Evolutionary conservation across 2,888 invertebrate species (phyloP).

Genomic region (Diaprepes abbreviatus): DNA sequence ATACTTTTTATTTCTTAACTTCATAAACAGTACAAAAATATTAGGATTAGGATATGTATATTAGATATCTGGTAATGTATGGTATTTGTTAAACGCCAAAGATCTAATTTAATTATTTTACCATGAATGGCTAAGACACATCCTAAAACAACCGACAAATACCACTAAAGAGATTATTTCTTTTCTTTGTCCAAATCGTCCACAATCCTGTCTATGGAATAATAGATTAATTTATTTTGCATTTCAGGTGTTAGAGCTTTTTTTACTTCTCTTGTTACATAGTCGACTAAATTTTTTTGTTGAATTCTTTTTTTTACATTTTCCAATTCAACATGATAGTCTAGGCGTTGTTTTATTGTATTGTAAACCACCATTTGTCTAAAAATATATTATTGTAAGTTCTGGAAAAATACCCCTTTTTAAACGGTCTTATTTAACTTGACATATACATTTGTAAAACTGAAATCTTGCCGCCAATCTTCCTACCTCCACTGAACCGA

Average conservation of each 20-base stretch:
- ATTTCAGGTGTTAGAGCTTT: constrained; percentile 57
- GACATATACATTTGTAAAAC: too few relatives aligned
- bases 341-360: constrained; percentile 85
- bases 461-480: too few relatives aligned
- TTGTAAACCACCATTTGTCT: constrained; percentile 67
- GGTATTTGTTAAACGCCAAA: too few relatives aligned
- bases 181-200: constrained; percentile 44
- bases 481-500: too few relatives aligned
- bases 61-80: too few relatives aligned
- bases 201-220: constrained; percentile 53
- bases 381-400: constrained; percentile 1
- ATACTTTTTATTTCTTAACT: neutral
- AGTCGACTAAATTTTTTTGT: constrained; percentile 94
- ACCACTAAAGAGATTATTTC: constrained; percentile 16
- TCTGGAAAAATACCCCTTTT: too few relatives aligned
- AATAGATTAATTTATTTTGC: constrained; percentile 52
- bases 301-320: constrained; percentile 84
- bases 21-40: too few relatives aligned
- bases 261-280: constrained; percentile 72
- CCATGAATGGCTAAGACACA: too few relatives aligned
- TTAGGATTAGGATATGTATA: too few relatives aligned
- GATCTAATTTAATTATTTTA: too few relatives aligned
- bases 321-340: constrained; percentile 91
- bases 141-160: too few relatives aligned
- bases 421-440: too few relatives aligned